Percentiles rank a stretch among this genome's conserved stretches.
These are phyloP conservation scores for Zootermopsis nevadensis DNA, from an alignment of 2,888 invertebrate genomes.

Conservation along the genomic window DNA sequence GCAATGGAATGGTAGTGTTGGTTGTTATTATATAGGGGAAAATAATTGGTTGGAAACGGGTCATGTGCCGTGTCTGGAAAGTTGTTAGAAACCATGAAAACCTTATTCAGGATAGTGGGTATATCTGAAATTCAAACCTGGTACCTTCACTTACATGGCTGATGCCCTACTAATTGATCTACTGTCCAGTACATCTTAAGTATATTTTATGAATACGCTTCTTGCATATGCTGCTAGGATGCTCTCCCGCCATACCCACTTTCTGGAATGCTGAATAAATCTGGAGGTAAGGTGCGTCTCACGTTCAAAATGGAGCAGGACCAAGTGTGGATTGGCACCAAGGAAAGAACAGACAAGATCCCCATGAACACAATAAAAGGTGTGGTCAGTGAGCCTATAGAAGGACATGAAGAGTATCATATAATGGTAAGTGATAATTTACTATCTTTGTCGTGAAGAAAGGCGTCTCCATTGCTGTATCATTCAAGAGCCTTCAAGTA, in stretches of 20 bases:
- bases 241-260: conserved; percentile 83
- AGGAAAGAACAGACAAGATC: conserved; percentile 92
- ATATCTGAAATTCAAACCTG: too few species aligned
- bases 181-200: too few species aligned
- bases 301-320: conserved; percentile 93
- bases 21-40: too few species aligned
- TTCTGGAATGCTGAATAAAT: conserved; percentile 91
- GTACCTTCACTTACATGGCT: too few species aligned
- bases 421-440: conserved; percentile 75
- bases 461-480: too few species aligned
- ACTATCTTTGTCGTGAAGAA: neutral
- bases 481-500: too few species aligned
- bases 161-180: too few species aligned
- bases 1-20: too few species aligned
- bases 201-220: neutral
- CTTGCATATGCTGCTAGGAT: conserved; percentile 70
- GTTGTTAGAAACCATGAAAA: too few species aligned
- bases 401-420: conserved; percentile 90
- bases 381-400: conserved; percentile 83
- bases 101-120: too few species aligned
- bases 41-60: too few species aligned
- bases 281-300: conserved; percentile 88
- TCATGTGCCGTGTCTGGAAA: too few species aligned
- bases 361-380: conserved; percentile 90
- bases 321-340: conserved; percentile 92